Conservation (phyloP, 2,797 vertebrate species). For the Kryptolebias ocellatus region DNA sequence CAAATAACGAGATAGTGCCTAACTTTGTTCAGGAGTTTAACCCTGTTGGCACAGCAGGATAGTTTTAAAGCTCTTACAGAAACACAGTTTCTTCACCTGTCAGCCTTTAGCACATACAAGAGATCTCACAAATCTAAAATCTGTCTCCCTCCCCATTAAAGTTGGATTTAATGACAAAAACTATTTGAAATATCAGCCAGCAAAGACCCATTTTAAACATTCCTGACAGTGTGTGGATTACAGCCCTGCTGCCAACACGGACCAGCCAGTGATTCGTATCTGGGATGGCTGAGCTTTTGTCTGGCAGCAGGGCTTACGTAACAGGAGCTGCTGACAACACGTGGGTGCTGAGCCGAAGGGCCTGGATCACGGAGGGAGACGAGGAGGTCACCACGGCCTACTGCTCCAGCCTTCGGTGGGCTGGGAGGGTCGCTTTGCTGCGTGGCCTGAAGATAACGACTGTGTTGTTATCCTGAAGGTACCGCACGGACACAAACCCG, state of each 20-base stretch:
- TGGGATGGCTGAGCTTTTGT: slow-evolving; percentile 77
- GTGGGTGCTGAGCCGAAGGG: slow-evolving; percentile 76
- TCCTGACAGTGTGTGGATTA: slow-evolving; percentile 48
- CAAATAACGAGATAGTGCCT: no score
- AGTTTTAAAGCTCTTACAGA: no score
- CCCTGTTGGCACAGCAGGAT: no score
- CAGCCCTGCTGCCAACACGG: slow-evolving; percentile 45
- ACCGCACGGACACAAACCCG: background rate
- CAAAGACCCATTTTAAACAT: slow-evolving; percentile 4
- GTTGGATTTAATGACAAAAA: background rate
- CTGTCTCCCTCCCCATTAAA: background rate
- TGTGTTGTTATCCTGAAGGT: slow-evolving; percentile 22
- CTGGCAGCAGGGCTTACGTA: slow-evolving; percentile 76
- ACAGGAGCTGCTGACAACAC: slow-evolving; percentile 75
- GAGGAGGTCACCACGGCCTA: slow-evolving; percentile 67
- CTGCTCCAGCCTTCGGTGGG: slow-evolving; percentile 36
- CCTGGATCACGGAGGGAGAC: slow-evolving; percentile 66
- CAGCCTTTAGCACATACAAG: background rate
- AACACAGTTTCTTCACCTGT: no score
- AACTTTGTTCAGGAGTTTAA: no score
- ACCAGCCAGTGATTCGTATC: slow-evolving; percentile 70
- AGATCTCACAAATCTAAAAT: background rate
- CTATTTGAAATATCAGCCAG: background rate
- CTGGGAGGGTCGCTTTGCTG: slow-evolving; percentile 28
- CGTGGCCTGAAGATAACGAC: slow-evolving; percentile 22